phyloP scores from a whole-genome alignment of 37 sponge, comb jelly and placozoan species.

The Tethya wilhelma region DNA sequence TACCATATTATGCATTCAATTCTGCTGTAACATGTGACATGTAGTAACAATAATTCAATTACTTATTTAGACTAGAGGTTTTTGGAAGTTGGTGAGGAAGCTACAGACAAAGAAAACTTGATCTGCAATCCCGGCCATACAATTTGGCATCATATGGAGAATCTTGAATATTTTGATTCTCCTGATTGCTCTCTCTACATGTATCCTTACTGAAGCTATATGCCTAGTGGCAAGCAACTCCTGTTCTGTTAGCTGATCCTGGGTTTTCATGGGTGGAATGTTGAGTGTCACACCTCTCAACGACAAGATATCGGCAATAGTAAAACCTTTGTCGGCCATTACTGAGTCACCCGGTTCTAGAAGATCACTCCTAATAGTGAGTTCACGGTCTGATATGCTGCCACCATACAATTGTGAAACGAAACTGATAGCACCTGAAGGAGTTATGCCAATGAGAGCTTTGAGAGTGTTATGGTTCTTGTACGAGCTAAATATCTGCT shows the following conservation, averaged over 20 bases:
- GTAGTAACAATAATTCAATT: background rate
- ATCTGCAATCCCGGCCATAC: constrained; percentile 32
- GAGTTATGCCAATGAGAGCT: constrained; percentile 46
- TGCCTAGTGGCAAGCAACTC: constrained; percentile 35
- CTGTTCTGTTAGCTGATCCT: constrained; percentile 22
- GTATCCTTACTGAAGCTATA: constrained; percentile 58
- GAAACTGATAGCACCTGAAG: constrained; percentile 50
- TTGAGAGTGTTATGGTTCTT: constrained; percentile 64
- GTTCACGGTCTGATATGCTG: constrained; percentile 53
- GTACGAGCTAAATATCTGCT: constrained; percentile 32
- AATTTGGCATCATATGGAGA: constrained; percentile 36
- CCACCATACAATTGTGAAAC: constrained; percentile 48
- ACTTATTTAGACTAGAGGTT: constrained; percentile 14
- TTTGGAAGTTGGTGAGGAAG: constrained; percentile 48
- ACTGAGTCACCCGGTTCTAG: constrained; percentile 50
- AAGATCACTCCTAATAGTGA: constrained; percentile 34
- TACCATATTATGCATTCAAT: background rate
- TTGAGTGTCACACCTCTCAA: constrained; percentile 42
- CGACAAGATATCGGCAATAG: constrained; percentile 52
- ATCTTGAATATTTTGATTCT: constrained; percentile 53
- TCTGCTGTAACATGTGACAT: background rate
- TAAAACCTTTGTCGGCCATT: constrained; percentile 70
- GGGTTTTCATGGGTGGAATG: constrained; percentile 56
- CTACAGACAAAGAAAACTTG: constrained; percentile 62
- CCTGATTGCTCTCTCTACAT: constrained; percentile 57